Conservation (phyloP, 2,888 invertebrate genomes). For the Mycogona germanica region DNA sequence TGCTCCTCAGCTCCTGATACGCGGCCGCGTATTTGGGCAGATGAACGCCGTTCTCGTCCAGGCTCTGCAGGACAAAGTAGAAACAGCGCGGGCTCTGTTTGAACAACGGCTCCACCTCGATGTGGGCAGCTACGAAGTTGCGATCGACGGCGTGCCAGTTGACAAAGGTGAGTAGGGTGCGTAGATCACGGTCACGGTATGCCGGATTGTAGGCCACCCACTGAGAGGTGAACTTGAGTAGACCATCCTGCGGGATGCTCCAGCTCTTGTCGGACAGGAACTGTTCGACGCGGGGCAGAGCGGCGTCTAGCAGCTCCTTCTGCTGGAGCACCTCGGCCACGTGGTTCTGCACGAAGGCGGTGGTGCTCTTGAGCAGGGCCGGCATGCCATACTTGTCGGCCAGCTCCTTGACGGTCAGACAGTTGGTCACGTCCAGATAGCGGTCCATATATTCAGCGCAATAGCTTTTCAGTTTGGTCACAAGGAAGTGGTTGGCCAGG, state of each 20-base stretch:
- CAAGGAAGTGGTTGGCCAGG: slow-evolving; percentile 49
- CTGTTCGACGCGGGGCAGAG: slow-evolving; percentile 38
- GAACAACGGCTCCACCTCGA: slow-evolving; percentile 45
- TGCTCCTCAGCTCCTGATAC: slow-evolving; percentile 22
- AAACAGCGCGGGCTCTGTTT: slow-evolving; percentile 45
- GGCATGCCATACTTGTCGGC: slow-evolving; percentile 47
- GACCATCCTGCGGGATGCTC: slow-evolving; percentile 31
- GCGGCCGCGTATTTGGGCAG: slow-evolving; percentile 33
- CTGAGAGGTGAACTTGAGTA: slow-evolving; percentile 40
- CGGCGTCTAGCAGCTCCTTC: slow-evolving; percentile 41
- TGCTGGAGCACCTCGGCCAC: slow-evolving; percentile 43
- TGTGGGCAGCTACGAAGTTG: slow-evolving; percentile 41
- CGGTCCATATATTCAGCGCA: slow-evolving; percentile 51
- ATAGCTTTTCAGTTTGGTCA: slow-evolving; percentile 46
- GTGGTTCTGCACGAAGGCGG: slow-evolving; percentile 42
- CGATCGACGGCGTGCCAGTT: slow-evolving; percentile 40
- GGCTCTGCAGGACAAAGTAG: slow-evolving; percentile 41
- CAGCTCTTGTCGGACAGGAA: slow-evolving; percentile 43
- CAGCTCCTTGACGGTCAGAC: slow-evolving; percentile 46
- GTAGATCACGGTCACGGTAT: slow-evolving; percentile 43
- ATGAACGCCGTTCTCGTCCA: slow-evolving; percentile 41
- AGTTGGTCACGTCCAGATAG: slow-evolving; percentile 48
- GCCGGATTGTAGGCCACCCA: slow-evolving; percentile 42
- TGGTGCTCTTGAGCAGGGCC: slow-evolving; percentile 43
- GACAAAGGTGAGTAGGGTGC: slow-evolving; percentile 41